Evolutionary conservation across 2,888 invertebrate species (phyloP), one percentile per base, ranked within the genome.

Genomic region (Hypsopygia costalis): DNA sequence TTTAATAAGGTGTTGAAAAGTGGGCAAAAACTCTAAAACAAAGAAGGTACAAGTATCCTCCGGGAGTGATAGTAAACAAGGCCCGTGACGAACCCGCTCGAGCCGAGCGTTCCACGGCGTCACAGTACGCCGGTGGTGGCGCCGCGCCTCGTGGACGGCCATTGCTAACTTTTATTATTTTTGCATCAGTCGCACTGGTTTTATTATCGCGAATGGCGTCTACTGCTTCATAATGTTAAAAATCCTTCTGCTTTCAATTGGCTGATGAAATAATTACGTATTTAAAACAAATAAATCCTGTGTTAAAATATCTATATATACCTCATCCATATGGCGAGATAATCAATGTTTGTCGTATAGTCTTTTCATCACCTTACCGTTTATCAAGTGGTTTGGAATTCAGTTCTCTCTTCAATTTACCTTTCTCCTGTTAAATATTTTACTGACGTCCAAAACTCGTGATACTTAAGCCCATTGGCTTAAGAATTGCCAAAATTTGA

Each of bases 161-260:
- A 54, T 60, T 59, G 61, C 72, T 74, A 81, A 79, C 79, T 81
- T 82, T 81, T 81, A 80, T 81, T 83, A 78, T 81, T 81, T 76
- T 77, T 75, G 73, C 74, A 75, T 66, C 67, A 64, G 64, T 60
- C 57, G 62, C 67, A 68, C 69, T 76, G 71, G 75, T 80, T 76
- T 79, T 79, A 76, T 75, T 73, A 70, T 70, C 52, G 63, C 55
- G 62, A 75, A 78, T 67, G 62, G 65, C 67, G 67, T 68, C 57
- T 63, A 61, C 62, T 62, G 59, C 62, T 62, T 49, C 58, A 55
- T 62, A 58, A 58, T 55, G 47, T 57, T 55, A 53, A 59, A 55
- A 59, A 57, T 43, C 56, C 53, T 52, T 34, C 35, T n/a, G n/a
- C n/a, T n/a, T 36, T 44, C 11, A 38, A 4, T 16, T 16, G 16